These are phyloP conservation scores for Lepidurus arcticus DNA, from an alignment of 1,140 invertebrate species.

Conservation along the genomic window DNA sequence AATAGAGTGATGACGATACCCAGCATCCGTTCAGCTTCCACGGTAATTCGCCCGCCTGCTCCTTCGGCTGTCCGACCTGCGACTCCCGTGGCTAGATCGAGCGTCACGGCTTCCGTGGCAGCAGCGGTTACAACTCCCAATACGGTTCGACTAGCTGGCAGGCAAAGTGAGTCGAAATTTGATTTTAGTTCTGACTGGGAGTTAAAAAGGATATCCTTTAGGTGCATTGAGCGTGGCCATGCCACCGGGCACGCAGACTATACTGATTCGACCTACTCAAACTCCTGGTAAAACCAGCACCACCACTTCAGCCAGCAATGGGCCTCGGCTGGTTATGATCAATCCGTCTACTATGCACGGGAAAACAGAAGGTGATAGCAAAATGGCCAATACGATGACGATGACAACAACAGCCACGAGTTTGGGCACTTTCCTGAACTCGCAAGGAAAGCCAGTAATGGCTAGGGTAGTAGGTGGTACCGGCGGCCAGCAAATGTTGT, in stretches of 20 bases:
- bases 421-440: slow-evolving; percentile 26
- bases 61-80: slow-evolving; percentile 13
- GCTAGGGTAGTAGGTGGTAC: slow-evolving; percentile 28
- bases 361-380: not conserved
- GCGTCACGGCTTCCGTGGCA: not conserved
- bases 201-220: not conserved
- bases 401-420: slow-evolving; percentile 18
- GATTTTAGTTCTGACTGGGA: not conserved
- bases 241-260: slow-evolving; percentile 27
- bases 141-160: slow-evolving; percentile 24
- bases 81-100: slow-evolving; percentile 14
- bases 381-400: not conserved
- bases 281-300: slow-evolving; percentile 12
- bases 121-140: not conserved
- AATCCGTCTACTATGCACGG: slow-evolving; percentile 24
- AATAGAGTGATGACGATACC: not conserved
- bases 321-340: slow-evolving; percentile 29
- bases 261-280: slow-evolving; percentile 29
- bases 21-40: slow-evolving; percentile 3
- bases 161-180: not conserved
- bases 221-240: not conserved
- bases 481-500: slow-evolving; percentile 27
- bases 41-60: slow-evolving; percentile 7
- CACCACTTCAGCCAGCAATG: slow-evolving; percentile 1
- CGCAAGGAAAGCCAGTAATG: slow-evolving; percentile 27